Percentiles rank a stretch among this genome's conserved stretches.
These are phyloP conservation scores for Diplazon laetatorius DNA, from an alignment of 2,888 invertebrate genomes.

Conservation along the genomic window DNA sequence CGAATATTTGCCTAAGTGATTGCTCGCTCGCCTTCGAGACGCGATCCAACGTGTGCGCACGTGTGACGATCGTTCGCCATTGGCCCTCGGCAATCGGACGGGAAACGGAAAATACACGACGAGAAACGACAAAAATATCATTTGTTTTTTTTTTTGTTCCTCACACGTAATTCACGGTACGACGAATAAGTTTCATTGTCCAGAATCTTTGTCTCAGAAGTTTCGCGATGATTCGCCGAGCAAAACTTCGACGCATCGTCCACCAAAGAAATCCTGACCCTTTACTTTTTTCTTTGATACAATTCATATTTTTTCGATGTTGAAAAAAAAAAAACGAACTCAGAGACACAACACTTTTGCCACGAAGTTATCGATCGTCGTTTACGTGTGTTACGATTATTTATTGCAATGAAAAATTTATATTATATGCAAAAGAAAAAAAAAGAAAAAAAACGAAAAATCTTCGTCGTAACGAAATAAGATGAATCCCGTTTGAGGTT, in stretches of 20 bases:
- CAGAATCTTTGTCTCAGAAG: constrained; percentile 20
- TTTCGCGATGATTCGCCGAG: constrained; percentile 56
- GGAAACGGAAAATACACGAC: too few species aligned
- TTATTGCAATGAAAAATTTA: constrained; percentile 54
- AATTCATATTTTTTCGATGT: neutral
- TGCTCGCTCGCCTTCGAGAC: constrained; percentile 70
- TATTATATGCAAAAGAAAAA: constrained; percentile 51
- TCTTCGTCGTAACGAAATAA: constrained; percentile 37
- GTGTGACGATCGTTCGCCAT: constrained; percentile 19
- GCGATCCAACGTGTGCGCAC: constrained; percentile 52
- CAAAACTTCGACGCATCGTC: constrained; percentile 63
- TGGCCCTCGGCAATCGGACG: constrained; percentile 23
- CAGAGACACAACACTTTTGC: neutral
- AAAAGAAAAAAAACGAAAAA: too few species aligned
- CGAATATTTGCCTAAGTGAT: constrained; percentile 81
- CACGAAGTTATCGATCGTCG: constrained; percentile 12
- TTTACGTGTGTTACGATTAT: constrained; percentile 25
- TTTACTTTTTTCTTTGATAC: too few species aligned
- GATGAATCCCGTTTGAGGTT: constrained; percentile 20
- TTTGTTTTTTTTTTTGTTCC: too few species aligned
- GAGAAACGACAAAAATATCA: too few species aligned
- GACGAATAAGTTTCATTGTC: constrained; percentile 68
- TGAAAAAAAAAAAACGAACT: neutral
- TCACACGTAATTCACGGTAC: constrained; percentile 61
- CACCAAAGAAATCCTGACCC: too few species aligned